These are phyloP conservation scores for Pocillopora damicornis DNA, from an alignment of 64 coral and sea anemone species.

Conservation along the genomic window DNA sequence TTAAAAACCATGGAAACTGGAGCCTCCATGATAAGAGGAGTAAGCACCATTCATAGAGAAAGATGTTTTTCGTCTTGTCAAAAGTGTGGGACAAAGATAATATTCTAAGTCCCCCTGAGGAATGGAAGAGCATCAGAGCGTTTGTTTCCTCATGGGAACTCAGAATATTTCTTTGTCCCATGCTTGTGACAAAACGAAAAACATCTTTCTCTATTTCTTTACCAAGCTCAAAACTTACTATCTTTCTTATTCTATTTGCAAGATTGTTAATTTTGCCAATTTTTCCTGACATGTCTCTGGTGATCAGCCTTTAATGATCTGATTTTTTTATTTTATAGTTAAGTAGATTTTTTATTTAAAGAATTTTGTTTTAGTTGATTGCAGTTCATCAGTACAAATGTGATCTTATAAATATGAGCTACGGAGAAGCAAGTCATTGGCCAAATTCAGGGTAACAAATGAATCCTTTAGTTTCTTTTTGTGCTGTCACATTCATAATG, in stretches of 20 bases:
- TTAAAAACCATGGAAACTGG: conserved; percentile 95
- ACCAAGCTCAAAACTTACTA: no score
- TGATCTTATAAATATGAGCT: conserved; percentile 98
- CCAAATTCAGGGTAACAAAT: conserved; percentile 81
- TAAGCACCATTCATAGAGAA: conserved; percentile 7
- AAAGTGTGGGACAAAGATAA: background rate
- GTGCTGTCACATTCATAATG: background rate
- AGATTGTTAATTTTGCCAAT: background rate
- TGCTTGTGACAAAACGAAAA: no score
- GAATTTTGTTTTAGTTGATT: conserved; percentile 62
- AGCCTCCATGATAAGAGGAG: conserved; percentile 86
- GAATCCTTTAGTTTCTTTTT: background rate
- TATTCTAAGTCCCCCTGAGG: no score
- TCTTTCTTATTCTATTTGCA: no score
- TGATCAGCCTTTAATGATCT: background rate
- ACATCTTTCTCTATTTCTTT: no score
- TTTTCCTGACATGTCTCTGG: background rate
- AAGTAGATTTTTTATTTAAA: background rate
- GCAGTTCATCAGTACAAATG: conserved; percentile 84
- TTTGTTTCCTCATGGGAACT: no score
- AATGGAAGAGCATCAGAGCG: no score
- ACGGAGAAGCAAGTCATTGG: conserved; percentile 96
- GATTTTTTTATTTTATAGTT: background rate
- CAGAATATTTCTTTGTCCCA: no score
- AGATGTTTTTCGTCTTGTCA: background rate